Evolutionary conservation across 2,113 vertebrate genomes (phyloP), one percentile per base, ranked within the genome.

Genomic region (Pristiophorus japonicus): DNA sequence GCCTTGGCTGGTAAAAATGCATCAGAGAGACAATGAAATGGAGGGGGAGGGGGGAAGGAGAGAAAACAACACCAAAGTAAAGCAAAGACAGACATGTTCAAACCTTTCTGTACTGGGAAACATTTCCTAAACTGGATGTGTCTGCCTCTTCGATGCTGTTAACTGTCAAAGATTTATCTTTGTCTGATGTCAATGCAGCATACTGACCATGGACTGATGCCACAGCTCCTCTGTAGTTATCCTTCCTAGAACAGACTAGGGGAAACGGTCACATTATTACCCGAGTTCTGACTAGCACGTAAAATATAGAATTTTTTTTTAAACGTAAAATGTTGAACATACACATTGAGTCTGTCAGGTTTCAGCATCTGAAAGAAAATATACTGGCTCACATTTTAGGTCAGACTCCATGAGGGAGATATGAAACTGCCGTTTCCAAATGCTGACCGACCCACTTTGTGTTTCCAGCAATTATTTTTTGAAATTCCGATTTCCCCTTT

Each of bases 81-180:
- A 38, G 34, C 11, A 42, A 42, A 10, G 42, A 81, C n/a, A 18
- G n/a, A 42, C 67, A 70, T n/a, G 73, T n/a, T 14, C 87, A 91
- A 91, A 91, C 88, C 88, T 92, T 63, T 65, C n/a, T 92, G 55
- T 38, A 63, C 59, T 92, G 88, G 34, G 88, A 92, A 92, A 20
- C 88, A 63, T 38, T 63, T 38, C 16, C 30, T n/a, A 20, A 92
- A 62, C 88, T 92, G 18, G 59, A 59, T 62, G 87, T 59, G 12
- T 55, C 51, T 59, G 47, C 88, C 34, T 92, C 88, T 5, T 63
- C 88, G 20, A 38, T 4, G n/a, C 34, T 92, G 88, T 38, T n/a
- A 59, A n/a, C 55, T 16, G 87, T 14, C 0, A 51, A 34, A 14
- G 87, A 62, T 90, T 59, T 34, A 90, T 59, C 87, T 59, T 34